Evolutionary conservation across 2,888 invertebrate genomes (phyloP).

Genomic region (Tenthredo mesomela): DNA sequence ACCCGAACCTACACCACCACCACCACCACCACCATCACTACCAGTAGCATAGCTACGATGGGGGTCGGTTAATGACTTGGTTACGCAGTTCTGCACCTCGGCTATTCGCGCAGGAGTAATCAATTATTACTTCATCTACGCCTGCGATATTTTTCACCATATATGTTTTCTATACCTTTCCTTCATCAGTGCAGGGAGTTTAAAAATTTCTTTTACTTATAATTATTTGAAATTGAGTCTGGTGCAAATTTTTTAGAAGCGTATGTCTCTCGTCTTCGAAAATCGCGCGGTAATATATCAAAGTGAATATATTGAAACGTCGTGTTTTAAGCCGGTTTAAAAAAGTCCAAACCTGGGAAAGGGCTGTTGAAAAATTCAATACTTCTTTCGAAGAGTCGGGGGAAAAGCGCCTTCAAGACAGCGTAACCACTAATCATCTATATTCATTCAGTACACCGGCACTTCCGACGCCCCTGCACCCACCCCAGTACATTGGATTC

Average conservation of each 20-base stretch:
- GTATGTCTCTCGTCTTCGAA: neutral
- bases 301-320: slow-evolving; percentile 4
- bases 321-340: neutral
- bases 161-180: neutral
- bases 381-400: neutral
- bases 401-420: slow-evolving; percentile 20
- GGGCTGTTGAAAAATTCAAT: slow-evolving; percentile 37
- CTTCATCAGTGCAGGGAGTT: neutral
- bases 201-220: neutral
- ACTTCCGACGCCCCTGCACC: neutral
- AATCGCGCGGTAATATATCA: neutral
- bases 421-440: slow-evolving; percentile 24
- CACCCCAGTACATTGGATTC: slow-evolving; percentile 7
- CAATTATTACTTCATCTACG: slow-evolving; percentile 23
- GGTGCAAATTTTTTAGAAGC: neutral
- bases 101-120: neutral
- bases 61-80: slow-evolving; percentile 28
- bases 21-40: neutral
- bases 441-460: slow-evolving; percentile 10
- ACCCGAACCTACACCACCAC: neutral
- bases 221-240: neutral
- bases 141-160: neutral
- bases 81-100: slow-evolving; percentile 22
- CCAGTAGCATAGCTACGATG: neutral
- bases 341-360: neutral